A percentile compares a stretch with the other conserved stretches of the same genome.
Conservation (phyloP, 2,888 invertebrate species). For the Scaptomyza polygonia region DNA sequence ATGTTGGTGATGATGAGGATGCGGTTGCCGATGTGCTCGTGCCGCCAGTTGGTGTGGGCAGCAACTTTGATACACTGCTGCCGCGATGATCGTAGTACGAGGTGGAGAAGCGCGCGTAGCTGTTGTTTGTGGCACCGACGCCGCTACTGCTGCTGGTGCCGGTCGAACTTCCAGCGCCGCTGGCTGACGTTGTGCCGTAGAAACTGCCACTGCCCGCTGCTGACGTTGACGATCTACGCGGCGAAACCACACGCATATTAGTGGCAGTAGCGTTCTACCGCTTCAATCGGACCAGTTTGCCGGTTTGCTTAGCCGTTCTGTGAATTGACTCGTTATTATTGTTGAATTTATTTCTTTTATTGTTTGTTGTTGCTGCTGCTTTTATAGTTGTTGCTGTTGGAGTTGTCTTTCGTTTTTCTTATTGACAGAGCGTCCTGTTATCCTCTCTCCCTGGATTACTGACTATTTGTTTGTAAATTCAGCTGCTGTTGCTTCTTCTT, state of each 20-base stretch:
- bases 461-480: conserved; percentile 11
- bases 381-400: conserved; percentile 11
- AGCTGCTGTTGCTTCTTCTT: background rate
- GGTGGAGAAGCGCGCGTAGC: conserved; percentile 73
- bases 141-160: conserved; percentile 43
- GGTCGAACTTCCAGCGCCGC: conserved; percentile 63
- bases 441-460: background rate
- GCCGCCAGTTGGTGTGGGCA: conserved; percentile 57
- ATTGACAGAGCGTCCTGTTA: conserved; percentile 5
- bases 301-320: conserved; percentile 31
- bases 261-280: conserved; percentile 64
- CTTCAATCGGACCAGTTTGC: conserved; percentile 62
- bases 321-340: conserved; percentile 17
- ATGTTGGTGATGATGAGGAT: conserved; percentile 40
- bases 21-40: conserved; percentile 32
- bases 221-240: conserved; percentile 84
- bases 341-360: too few relatives aligned
- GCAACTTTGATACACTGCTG: conserved; percentile 75
- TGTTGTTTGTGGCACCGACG: conserved; percentile 61
- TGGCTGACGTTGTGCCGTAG: conserved; percentile 83
- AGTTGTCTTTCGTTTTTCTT: background rate
- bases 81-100: conserved; percentile 78
- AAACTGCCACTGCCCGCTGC: conserved; percentile 84
- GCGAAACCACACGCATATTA: conserved; percentile 85
- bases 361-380: conserved; percentile 4